These are phyloP conservation scores for Camponotus vicinus DNA, from an alignment of 1,140 invertebrate genomes.

Conservation along the genomic window DNA sequence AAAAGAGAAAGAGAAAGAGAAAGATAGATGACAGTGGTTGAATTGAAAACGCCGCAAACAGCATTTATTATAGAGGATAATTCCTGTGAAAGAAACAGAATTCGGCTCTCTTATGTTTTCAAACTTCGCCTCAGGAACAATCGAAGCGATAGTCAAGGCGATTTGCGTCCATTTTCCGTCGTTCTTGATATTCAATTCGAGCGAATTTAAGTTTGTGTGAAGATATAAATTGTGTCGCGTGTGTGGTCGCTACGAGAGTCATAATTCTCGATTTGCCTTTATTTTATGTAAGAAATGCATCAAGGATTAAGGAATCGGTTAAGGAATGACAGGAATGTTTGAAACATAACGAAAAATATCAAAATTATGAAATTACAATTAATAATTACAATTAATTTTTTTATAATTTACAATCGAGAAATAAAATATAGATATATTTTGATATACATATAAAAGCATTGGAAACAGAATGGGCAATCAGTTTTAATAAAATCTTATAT, in stretches of 20 bases:
- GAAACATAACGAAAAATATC: background rate
- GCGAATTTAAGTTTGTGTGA: slow-evolving; percentile 15
- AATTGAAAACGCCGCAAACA: background rate
- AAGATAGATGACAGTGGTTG: background rate
- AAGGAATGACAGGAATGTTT: background rate
- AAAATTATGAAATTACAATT: no score
- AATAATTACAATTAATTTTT: background rate
- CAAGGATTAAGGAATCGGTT: background rate
- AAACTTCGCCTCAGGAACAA: background rate
- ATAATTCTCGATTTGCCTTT: slow-evolving; percentile 10
- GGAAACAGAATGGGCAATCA: background rate
- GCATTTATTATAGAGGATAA: slow-evolving; percentile 33
- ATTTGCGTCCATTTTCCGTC: slow-evolving; percentile 20
- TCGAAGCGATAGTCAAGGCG: background rate
- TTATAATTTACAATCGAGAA: background rate
- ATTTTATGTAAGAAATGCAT: background rate
- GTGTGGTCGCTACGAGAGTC: slow-evolving; percentile 1
- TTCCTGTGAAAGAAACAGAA: slow-evolving; percentile 13
- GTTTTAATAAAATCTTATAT: background rate
- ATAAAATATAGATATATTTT: background rate
- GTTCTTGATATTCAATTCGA: slow-evolving; percentile 21
- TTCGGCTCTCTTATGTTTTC: slow-evolving; percentile 15
- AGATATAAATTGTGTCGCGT: slow-evolving; percentile 34
- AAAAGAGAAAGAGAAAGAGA: background rate
- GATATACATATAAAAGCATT: background rate